Percentiles rank a stretch among this genome's conserved stretches.
Conservation (phyloP, 2,888 invertebrate genomes). For the Dexiosoma caninum region DNA sequence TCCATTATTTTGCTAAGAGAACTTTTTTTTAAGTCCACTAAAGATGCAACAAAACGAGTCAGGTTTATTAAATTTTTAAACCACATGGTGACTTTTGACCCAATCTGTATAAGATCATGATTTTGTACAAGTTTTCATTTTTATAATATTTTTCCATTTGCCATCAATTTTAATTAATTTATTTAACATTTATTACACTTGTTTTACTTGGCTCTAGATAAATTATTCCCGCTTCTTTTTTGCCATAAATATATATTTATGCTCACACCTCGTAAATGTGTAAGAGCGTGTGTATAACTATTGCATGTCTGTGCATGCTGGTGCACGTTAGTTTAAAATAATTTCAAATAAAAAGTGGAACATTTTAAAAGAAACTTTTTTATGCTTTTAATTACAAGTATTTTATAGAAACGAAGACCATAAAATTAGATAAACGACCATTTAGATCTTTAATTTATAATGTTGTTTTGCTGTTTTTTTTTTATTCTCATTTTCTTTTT, state of each 20-base stretch:
- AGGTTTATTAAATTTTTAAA: no score
- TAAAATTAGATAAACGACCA: conserved; percentile 60
- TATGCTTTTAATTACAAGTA: conserved; percentile 59
- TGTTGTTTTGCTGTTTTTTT: conserved; percentile 29
- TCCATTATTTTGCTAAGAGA: no score
- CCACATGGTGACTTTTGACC: no score
- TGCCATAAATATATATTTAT: background rate
- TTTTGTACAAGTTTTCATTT: background rate
- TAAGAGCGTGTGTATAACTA: background rate
- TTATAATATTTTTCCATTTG: background rate
- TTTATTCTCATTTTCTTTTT: background rate
- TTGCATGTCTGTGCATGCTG: background rate
- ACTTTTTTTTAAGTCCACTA: no score
- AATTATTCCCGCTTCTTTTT: background rate
- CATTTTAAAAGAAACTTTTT: conserved; percentile 42
- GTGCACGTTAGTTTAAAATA: background rate
- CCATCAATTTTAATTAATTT: conserved; percentile 55
- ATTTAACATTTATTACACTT: conserved; percentile 45
- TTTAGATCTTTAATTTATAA: conserved; percentile 61
- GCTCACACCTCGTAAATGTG: background rate
- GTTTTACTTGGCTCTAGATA: background rate
- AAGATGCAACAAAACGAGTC: no score
- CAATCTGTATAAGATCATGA: no score
- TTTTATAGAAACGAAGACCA: conserved; percentile 49
- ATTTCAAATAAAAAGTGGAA: conserved; percentile 15